Base-by-base conservation (phyloP, 1,140 invertebrate species). In the Littorina saxatilis region DNA sequence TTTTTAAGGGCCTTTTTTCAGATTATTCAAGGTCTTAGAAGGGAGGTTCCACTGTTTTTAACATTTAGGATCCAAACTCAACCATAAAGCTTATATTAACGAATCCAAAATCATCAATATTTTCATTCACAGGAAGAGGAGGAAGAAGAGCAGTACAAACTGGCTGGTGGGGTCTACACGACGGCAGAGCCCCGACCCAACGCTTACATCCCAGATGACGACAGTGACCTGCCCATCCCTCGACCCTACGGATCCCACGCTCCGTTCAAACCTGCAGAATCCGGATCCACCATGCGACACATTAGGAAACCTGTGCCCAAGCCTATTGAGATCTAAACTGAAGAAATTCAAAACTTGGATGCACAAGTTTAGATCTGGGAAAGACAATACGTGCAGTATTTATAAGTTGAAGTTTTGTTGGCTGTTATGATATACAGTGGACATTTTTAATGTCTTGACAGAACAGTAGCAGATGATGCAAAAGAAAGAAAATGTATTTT, bases 161-260 rank as follows among this genome's bases (percentile, higher is more conserved):
- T 92, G 52, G 83, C 89, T 32, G 91, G 91, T 40, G 92, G 92
- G 7, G 82, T 87, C 3, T 88, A 88, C 50, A 93, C 92, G 11
- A 92, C 91, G 35, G 92, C 92, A 15, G 91, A 92, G 74, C 92
- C 91, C 47, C 85, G 92, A 73, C 92, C 92, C 20, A 93, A 92
- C 82, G 92, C 92, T 68, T 93, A 93, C 83, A 92, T 92, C 52
- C 92, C 92, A 66, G 90, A 92, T 74, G 90, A 92, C 81, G 91
- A 92, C 70, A 89, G 82, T 63, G 92, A 93, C 80, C 85, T 93
- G 47, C 92, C 92, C 17, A 92, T 93, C 75, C 92, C 92, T 20
- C 83, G 91, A 40, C 92, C 92, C 11, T 93, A 92, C 83, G 92
- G 92, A 55, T 86, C 87, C 75, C 89, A 92, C 85, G 91, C 92